These are phyloP conservation scores for Tridacna crocea DNA, from an alignment of 2,888 invertebrate genomes.

Conservation along the genomic window DNA sequence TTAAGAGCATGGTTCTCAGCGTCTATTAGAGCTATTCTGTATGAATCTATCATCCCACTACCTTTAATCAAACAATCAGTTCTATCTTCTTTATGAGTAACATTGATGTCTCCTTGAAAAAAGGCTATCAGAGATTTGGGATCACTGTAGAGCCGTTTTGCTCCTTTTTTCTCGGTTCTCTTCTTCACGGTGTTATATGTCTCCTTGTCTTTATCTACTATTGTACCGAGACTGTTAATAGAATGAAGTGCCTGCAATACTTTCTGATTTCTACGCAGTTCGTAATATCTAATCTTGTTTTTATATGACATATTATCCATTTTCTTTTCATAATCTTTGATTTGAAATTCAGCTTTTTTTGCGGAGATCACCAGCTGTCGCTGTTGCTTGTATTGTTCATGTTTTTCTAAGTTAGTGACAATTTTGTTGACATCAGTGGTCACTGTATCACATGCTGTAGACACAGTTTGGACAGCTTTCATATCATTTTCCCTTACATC, in stretches of 20 bases:
- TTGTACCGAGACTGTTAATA: background rate
- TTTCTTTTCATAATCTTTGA: background rate
- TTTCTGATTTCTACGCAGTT: background rate
- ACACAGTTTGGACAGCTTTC: background rate
- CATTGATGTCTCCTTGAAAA: background rate
- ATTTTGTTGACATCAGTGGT: background rate
- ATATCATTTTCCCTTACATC: background rate
- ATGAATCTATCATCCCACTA: background rate
- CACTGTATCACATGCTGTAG: background rate
- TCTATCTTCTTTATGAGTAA: background rate
- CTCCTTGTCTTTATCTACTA: background rate
- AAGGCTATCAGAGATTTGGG: background rate
- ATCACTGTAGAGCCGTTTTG: too few species aligned
- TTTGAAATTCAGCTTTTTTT: background rate
- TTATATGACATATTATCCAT: background rate
- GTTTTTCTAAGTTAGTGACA: background rate
- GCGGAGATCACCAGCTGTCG: background rate
- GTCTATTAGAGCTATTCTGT: constrained; percentile 1
- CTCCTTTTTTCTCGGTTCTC: too few species aligned
- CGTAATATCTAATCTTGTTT: background rate
- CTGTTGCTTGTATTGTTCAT: background rate
- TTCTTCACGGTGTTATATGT: background rate
- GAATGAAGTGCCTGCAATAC: background rate
- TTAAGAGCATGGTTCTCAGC: background rate
- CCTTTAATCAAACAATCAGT: background rate